These are phyloP conservation scores for Ptiloglossa arizonensis DNA, from an alignment of 1,140 invertebrate genomes.

Conservation along the genomic window DNA sequence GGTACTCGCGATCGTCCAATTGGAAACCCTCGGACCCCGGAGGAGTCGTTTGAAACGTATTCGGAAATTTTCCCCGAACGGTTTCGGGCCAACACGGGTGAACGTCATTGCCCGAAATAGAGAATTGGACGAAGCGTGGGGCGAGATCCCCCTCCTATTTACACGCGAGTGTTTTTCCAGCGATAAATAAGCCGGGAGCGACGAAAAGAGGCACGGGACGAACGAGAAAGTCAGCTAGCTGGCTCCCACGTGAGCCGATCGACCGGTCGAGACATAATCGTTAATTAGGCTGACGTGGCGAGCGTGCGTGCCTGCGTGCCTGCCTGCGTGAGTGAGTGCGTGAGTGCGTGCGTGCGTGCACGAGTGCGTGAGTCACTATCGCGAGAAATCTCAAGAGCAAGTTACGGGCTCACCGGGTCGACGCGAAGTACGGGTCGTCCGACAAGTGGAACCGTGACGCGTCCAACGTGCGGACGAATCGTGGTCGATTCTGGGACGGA, in stretches of 20 bases:
- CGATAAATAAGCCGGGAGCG: not conserved
- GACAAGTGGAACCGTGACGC: slow-evolving; percentile 48
- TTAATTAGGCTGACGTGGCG: slow-evolving; percentile 61
- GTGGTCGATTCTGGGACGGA: slow-evolving; percentile 36
- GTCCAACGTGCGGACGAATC: slow-evolving; percentile 28
- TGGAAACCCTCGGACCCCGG: no score
- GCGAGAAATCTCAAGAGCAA: slow-evolving; percentile 52
- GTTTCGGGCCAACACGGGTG: no score
- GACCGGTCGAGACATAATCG: slow-evolving; percentile 38
- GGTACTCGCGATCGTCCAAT: no score
- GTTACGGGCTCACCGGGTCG: slow-evolving; percentile 11
- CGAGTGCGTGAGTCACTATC: slow-evolving; percentile 58
- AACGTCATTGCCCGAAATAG: not conserved
- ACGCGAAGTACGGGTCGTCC: slow-evolving; percentile 40
- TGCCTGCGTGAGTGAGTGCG: no score
- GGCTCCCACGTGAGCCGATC: slow-evolving; percentile 46
- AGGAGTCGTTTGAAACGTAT: no score
- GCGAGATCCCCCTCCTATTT: not conserved
- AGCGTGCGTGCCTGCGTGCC: slow-evolving; percentile 30
- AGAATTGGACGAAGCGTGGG: not conserved
- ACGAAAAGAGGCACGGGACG: not conserved
- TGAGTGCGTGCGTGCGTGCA: slow-evolving; percentile 22
- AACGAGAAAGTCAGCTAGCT: not conserved
- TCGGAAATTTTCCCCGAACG: no score
- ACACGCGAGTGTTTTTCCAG: not conserved